These are phyloP conservation scores for Tiaroga cobitis DNA, from an alignment of 2,797 vertebrate genomes.

Conservation along the genomic window DNA sequence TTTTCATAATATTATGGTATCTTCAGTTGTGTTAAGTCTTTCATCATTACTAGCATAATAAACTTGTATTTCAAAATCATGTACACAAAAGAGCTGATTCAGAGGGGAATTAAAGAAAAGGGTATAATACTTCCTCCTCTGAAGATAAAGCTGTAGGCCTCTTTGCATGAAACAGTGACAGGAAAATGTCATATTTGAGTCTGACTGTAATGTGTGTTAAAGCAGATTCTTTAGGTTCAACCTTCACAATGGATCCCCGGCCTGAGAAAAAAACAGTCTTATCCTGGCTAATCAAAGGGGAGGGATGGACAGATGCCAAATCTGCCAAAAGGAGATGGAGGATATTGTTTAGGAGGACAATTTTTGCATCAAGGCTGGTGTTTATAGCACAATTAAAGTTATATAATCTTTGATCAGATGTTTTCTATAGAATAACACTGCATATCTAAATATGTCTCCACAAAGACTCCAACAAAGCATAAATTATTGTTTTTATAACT, in stretches of 20 bases:
- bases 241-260: slow-evolving; percentile 10
- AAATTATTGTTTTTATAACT: slow-evolving; percentile 43
- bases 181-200: slow-evolving; percentile 7
- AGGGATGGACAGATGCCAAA: slow-evolving; percentile 15
- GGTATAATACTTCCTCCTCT: neutral
- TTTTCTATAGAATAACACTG: slow-evolving; percentile 51
- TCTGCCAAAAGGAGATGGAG: slow-evolving; percentile 27
- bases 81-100: neutral
- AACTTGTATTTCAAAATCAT: neutral
- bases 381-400: slow-evolving; percentile 29
- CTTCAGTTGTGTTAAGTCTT: neutral
- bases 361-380: slow-evolving; percentile 16
- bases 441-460: slow-evolving; percentile 48
- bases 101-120: neutral
- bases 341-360: slow-evolving; percentile 13
- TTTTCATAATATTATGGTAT: neutral
- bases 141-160: neutral
- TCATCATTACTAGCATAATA: neutral
- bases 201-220: slow-evolving; percentile 21
- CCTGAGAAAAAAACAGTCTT: slow-evolving; percentile 10
- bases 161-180: slow-evolving; percentile 11
- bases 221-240: neutral
- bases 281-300: slow-evolving; percentile 18
- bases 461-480: slow-evolving; percentile 41
- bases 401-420: slow-evolving; percentile 40